Conservation (phyloP, 2,797 vertebrate species). For the Tenualosa thibaudeaui region DNA sequence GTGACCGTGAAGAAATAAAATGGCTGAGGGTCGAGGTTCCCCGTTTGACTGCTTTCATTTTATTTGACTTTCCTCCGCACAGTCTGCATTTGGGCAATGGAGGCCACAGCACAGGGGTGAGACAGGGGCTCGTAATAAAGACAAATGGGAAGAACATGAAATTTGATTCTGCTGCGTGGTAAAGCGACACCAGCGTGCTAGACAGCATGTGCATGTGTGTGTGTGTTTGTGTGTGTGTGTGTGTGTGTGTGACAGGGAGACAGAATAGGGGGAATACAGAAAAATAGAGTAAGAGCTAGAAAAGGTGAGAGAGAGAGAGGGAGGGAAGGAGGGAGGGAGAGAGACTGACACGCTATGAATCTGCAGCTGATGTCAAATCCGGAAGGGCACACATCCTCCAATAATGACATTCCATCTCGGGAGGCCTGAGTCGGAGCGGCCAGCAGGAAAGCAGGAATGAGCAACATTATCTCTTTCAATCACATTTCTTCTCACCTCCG, state of each 20-base stretch:
- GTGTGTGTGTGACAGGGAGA: not conserved
- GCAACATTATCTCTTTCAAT: constrained; percentile 44
- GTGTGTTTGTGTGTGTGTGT: not conserved
- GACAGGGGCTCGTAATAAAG: constrained; percentile 79
- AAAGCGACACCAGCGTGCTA: constrained; percentile 64
- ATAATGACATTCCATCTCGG: constrained; percentile 61
- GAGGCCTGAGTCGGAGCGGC: constrained; percentile 44
- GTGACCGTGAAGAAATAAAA: constrained; percentile 49
- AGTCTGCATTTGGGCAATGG: constrained; percentile 58
- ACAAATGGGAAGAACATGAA: constrained; percentile 77
- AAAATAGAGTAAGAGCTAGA: not conserved
- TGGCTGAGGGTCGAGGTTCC: constrained; percentile 56
- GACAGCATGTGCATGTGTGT: not conserved
- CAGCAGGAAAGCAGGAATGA: constrained; percentile 40
- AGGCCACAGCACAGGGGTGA: constrained; percentile 67
- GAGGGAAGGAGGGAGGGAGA: constrained; percentile 50
- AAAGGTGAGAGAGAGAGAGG: not conserved
- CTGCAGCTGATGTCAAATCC: constrained; percentile 68
- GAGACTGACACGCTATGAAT: constrained; percentile 70
- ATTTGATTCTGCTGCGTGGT: constrained; percentile 75
- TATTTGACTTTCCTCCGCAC: constrained; percentile 65
- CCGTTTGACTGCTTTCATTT: constrained; percentile 64
- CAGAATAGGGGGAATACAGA: not conserved
- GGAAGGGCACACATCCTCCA: constrained; percentile 59
- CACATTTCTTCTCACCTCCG: not conserved